Percentiles rank a stretch among this genome's conserved stretches.
Evolutionary conservation across 2,888 invertebrate genomes (phyloP).

Genomic region (Nemotelus pantherinus): DNA sequence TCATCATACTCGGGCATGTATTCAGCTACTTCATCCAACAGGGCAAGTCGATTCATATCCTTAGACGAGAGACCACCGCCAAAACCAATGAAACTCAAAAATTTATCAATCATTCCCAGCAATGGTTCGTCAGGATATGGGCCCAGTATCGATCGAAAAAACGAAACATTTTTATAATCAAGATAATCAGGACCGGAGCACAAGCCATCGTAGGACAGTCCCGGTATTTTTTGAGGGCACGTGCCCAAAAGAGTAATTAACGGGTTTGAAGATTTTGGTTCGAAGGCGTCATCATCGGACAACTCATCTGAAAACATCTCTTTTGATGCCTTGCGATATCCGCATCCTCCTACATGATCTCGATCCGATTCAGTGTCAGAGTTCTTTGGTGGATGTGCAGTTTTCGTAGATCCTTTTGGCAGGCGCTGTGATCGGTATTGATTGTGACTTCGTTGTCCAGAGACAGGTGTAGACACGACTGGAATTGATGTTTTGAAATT

Average conservation of each 20-base stretch:
- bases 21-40: slow-evolving; percentile 14
- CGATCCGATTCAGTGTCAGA: not conserved
- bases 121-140: slow-evolving; percentile 36
- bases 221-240: not conserved
- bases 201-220: slow-evolving; percentile 24
- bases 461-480: not conserved
- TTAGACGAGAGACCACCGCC: not conserved
- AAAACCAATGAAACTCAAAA: slow-evolving; percentile 31
- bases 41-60: slow-evolving; percentile 3
- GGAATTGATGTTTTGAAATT: not conserved
- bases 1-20: slow-evolving; percentile 10
- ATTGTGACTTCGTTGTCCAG: not conserved
- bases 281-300: not conserved
- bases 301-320: not conserved
- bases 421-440: not conserved
- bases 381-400: not conserved
- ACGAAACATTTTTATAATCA: slow-evolving; percentile 31
- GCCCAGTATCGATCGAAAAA: slow-evolving; percentile 15
- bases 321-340: not conserved
- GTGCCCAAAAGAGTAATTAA: not conserved
- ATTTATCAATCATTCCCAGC: slow-evolving; percentile 28
- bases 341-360: not conserved
- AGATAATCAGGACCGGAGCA: not conserved
- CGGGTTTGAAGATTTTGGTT: not conserved
- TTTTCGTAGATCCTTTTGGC: not conserved